phyloP scores from a whole-genome alignment of 2,888 invertebrate species.

The Lingula anatina region DNA sequence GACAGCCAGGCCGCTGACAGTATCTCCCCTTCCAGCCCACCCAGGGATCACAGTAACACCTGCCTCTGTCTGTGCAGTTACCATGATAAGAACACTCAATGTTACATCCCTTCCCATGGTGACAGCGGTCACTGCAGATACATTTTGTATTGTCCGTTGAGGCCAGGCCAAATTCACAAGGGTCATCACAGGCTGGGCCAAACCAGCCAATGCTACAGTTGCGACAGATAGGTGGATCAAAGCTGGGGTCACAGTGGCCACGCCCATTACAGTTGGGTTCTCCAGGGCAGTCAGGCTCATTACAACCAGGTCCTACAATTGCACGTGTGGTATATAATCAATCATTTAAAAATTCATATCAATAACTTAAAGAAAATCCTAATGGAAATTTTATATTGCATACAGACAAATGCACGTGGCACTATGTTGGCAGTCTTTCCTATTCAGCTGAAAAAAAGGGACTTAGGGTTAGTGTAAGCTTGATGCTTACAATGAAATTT shows the following conservation, averaged over 20 bases:
- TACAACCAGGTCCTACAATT: slow-evolving; percentile 22
- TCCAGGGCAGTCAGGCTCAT: slow-evolving; percentile 25
- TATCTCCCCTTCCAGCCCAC: slow-evolving; percentile 25
- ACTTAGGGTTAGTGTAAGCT: too few relatives aligned
- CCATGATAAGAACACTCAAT: slow-evolving; percentile 31
- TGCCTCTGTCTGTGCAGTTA: slow-evolving; percentile 15
- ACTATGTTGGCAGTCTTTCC: too few relatives aligned
- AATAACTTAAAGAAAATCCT: too few relatives aligned
- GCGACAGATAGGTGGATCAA: slow-evolving; percentile 24
- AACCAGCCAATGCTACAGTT: slow-evolving; percentile 25
- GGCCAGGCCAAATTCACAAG: slow-evolving; percentile 21
- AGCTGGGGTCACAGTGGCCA: slow-evolving; percentile 19
- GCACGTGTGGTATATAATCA: too few relatives aligned
- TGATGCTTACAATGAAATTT: too few relatives aligned
- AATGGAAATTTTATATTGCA: too few relatives aligned
- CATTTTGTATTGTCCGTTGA: slow-evolving; percentile 16
- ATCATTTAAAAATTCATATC: too few relatives aligned
- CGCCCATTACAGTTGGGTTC: slow-evolving; percentile 25
- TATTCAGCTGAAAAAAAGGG: too few relatives aligned
- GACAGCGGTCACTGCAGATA: slow-evolving; percentile 25
- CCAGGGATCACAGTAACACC: slow-evolving; percentile 25
- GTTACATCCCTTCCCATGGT: slow-evolving; percentile 28
- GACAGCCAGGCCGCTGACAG: slow-evolving; percentile 30
- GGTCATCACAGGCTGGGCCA: slow-evolving; percentile 25
- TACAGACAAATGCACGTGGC: too few relatives aligned